These are phyloP conservation scores for Nemotelus nigrinus DNA, from an alignment of 2,888 invertebrate species.

Conservation along the genomic window DNA sequence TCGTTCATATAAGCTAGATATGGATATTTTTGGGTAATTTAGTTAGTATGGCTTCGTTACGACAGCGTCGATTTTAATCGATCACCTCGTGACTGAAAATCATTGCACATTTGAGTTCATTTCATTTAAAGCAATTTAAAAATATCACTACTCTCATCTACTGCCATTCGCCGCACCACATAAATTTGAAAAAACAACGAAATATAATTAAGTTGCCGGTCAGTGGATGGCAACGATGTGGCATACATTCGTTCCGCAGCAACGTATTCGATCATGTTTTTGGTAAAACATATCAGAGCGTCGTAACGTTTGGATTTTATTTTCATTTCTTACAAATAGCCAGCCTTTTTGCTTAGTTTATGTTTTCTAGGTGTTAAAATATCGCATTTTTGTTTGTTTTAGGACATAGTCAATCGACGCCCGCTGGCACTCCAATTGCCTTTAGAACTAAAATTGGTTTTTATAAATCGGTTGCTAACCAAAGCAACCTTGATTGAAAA, in stretches of 20 bases:
- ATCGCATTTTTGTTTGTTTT: slow-evolving; percentile 24
- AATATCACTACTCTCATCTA: no score
- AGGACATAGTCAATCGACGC: slow-evolving; percentile 34
- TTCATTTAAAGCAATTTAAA: neutral
- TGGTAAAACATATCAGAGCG: slow-evolving; percentile 15
- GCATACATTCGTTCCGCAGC: no score
- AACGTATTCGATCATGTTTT: neutral
- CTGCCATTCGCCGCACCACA: neutral
- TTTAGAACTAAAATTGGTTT: slow-evolving; percentile 31
- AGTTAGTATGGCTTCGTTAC: neutral
- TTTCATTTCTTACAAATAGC: slow-evolving; percentile 36
- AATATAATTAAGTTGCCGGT: neutral
- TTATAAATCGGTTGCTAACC: neutral
- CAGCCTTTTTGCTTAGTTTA: slow-evolving; percentile 42
- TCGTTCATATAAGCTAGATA: slow-evolving; percentile 32
- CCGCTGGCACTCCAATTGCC: slow-evolving; percentile 32
- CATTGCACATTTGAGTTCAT: slow-evolving; percentile 35
- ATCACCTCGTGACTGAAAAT: neutral
- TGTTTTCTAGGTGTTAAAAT: slow-evolving; percentile 1
- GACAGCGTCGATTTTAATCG: no score
- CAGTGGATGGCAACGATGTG: no score
- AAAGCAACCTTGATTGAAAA: neutral
- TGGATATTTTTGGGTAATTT: slow-evolving; percentile 28
- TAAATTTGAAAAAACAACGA: slow-evolving; percentile 11
- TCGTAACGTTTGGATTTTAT: slow-evolving; percentile 3